These are phyloP conservation scores for Bombyx mandarina DNA, from an alignment of 1,140 invertebrate genomes.

Conservation along the genomic window DNA sequence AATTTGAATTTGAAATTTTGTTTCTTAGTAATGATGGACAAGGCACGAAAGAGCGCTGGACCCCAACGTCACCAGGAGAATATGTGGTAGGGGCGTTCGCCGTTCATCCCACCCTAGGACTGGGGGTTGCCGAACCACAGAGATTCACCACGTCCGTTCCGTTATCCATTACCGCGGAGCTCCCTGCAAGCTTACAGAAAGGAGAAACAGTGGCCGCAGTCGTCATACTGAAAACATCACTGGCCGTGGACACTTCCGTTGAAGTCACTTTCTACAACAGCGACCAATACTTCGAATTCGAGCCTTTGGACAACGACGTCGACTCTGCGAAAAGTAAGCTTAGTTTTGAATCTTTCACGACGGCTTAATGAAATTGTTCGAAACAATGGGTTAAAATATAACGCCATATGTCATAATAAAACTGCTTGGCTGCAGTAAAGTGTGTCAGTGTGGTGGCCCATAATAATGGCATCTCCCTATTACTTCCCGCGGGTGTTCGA, in stretches of 20 bases:
- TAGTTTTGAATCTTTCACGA: not conserved
- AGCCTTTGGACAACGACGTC: constrained; percentile 71
- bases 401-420: no score
- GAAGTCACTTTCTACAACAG: constrained; percentile 89
- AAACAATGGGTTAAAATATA: no score
- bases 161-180: constrained; percentile 66
- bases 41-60: constrained; percentile 71
- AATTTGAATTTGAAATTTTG: not conserved
- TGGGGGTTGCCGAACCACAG: constrained; percentile 83
- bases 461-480: no score
- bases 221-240: constrained; percentile 93
- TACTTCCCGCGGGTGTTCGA: no score
- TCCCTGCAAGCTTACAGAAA: constrained; percentile 91
- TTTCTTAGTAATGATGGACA: constrained; percentile 67
- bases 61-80: constrained; percentile 92
- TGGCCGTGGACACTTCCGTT: constrained; percentile 82
- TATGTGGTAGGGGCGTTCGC: constrained; percentile 96
- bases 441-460: no score
- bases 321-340: constrained; percentile 63
- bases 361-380: no score
- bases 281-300: constrained; percentile 86
- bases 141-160: constrained; percentile 87
- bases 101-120: constrained; percentile 84
- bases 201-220: constrained; percentile 94
- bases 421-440: no score